Conservation (phyloP, 2,888 invertebrate species). For the Tethea ocularis region DNA sequence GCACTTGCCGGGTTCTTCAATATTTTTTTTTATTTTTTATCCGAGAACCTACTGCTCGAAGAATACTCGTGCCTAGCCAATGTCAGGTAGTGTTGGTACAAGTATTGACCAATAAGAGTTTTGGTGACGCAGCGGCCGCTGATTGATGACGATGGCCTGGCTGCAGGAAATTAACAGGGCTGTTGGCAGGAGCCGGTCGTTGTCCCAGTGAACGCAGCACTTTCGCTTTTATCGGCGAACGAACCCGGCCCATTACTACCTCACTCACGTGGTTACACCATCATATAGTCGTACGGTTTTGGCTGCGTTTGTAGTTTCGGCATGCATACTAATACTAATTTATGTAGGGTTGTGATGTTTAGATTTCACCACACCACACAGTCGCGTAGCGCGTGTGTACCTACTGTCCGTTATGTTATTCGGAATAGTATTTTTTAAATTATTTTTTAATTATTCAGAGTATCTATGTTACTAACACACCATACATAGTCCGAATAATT, state of each 20-base stretch:
- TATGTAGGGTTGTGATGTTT: conserved; percentile 68
- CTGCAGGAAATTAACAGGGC: conserved; percentile 64
- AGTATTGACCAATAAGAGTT: conserved; percentile 28
- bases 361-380: conserved; percentile 67
- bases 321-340: conserved; percentile 72
- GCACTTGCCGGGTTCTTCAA: no score
- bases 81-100: conserved; percentile 16
- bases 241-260: conserved; percentile 80
- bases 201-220: conserved; percentile 81
- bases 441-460: no score
- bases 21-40: no score
- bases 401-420: conserved; percentile 43
- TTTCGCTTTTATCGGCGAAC: conserved; percentile 83
- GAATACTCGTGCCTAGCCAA: no score
- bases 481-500: no score
- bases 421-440: conserved; percentile 14
- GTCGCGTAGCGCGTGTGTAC: conserved; percentile 14
- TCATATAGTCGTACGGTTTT: conserved; percentile 63
- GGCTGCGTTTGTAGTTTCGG: conserved; percentile 67
- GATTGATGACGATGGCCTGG: conserved; percentile 56
- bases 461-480: no score
- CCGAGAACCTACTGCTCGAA: no score
- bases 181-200: conserved; percentile 76
- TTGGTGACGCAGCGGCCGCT: conserved; percentile 39
- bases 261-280: conserved; percentile 79